A percentile compares a stretch with the other conserved stretches of the same genome.
These are phyloP conservation scores for Neodiprion virginianus DNA, from an alignment of 1,140 invertebrate species.

Conservation along the genomic window DNA sequence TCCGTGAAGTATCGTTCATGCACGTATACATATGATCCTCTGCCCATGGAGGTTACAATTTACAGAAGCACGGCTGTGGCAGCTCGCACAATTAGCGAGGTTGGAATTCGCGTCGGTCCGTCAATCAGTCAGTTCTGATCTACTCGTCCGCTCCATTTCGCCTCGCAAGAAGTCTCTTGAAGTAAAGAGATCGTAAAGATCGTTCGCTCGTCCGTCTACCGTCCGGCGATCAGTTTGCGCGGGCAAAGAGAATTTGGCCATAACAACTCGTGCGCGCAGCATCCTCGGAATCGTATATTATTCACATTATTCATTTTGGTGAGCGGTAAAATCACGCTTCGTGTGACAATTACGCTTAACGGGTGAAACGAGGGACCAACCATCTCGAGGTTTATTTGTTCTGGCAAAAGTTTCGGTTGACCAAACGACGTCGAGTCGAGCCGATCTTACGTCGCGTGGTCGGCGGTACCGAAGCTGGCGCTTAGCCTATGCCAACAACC, in stretches of 20 bases:
- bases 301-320: background rate
- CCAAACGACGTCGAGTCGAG: background rate
- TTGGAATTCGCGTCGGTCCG: slow-evolving; percentile 4
- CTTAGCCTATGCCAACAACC: background rate
- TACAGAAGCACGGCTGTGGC: too few species aligned
- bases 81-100: background rate
- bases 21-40: too few species aligned
- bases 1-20: too few species aligned
- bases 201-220: background rate
- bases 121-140: background rate
- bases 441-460: background rate
- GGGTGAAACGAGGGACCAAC: background rate
- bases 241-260: background rate
- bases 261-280: background rate
- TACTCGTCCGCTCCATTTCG: background rate
- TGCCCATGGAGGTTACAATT: too few species aligned
- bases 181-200: background rate
- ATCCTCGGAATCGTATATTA: background rate
- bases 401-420: background rate
- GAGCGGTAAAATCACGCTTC: background rate
- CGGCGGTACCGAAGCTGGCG: background rate
- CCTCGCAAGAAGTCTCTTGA: background rate
- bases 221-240: background rate
- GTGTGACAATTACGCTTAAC: slow-evolving; percentile 1
- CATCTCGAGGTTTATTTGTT: background rate